These are phyloP conservation scores for Bungarus multicinctus DNA, from an alignment of 2,113 vertebrate species.

Conservation along the genomic window DNA sequence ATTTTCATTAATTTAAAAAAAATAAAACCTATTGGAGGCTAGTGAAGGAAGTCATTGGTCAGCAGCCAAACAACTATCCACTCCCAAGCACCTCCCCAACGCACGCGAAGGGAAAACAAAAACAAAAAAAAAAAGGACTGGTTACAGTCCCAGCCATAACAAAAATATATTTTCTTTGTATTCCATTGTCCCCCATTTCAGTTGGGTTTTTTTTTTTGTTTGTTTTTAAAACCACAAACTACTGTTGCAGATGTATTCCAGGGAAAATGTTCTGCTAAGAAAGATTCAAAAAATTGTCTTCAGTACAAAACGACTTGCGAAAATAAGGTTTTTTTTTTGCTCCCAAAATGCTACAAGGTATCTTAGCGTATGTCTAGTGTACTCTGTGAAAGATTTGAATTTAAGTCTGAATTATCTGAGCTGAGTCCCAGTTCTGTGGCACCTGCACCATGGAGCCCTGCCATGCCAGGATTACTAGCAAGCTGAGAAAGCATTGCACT, in stretches of 20 bases:
- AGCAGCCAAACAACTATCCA: constrained; percentile 48
- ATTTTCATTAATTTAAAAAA: constrained; percentile 86
- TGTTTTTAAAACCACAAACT: constrained; percentile 73
- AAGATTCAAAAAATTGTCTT: constrained; percentile 81
- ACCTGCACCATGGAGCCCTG: constrained; percentile 84
- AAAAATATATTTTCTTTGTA: constrained; percentile 96
- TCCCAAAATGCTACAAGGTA: constrained; percentile 86
- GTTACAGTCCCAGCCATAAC: constrained; percentile 76
- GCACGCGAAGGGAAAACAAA: constrained; percentile 63
- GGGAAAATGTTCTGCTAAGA: constrained; percentile 83
- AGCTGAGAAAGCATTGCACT: constrained; percentile 94
- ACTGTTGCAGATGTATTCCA: constrained; percentile 74
- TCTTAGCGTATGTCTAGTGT: constrained; percentile 91
- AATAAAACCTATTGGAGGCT: constrained; percentile 76
- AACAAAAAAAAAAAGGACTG: constrained; percentile 61
- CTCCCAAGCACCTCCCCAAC: constrained; percentile 52
- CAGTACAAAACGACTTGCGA: constrained; percentile 84
- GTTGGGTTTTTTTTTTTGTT: constrained; percentile 40
- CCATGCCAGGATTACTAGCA: constrained; percentile 82
- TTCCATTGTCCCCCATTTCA: constrained; percentile 83
- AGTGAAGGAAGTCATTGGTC: constrained; percentile 59
- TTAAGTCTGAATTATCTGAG: constrained; percentile 87
- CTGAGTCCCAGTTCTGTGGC: constrained; percentile 87
- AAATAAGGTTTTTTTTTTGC: constrained; percentile 90
- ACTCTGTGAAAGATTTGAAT: constrained; percentile 90